Conservation (phyloP, 1,140 invertebrate species). For the Sipha flava region DNA sequence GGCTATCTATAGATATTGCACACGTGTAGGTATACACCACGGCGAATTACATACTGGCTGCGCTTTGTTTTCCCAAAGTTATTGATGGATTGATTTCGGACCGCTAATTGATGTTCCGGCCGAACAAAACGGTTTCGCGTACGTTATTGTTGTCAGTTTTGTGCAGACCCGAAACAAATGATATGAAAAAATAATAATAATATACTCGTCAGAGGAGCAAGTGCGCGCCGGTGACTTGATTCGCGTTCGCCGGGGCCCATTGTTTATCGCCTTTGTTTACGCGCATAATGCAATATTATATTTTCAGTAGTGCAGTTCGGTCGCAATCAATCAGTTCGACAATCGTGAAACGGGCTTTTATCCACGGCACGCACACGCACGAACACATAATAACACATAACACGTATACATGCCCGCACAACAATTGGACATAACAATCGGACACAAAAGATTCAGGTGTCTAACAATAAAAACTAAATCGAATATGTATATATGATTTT, state of each 20-base stretch:
- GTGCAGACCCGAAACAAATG: not conserved
- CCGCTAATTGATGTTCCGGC: not conserved
- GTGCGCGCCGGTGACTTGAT: not conserved
- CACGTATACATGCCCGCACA: not conserved
- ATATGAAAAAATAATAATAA: not conserved
- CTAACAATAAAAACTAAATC: constrained; percentile 25
- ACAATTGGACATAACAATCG: not conserved
- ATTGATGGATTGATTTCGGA: too few species aligned
- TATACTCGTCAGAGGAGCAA: not conserved
- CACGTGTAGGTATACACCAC: too few species aligned
- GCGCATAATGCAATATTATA: not conserved
- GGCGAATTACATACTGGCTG: too few species aligned
- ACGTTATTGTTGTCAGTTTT: not conserved
- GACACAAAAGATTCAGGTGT: constrained; percentile 11
- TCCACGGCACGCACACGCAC: not conserved
- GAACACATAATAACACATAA: not conserved
- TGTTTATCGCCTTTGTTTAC: not conserved
- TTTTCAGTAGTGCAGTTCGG: not conserved
- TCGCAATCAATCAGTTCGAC: constrained; percentile 24
- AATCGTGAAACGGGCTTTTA: not conserved
- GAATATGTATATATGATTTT: not conserved
- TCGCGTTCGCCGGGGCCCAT: not conserved
- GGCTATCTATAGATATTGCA: too few species aligned
- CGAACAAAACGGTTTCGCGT: not conserved
- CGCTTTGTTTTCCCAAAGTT: too few species aligned